Percentiles rank a stretch among this genome's conserved stretches.
These are phyloP conservation scores for Glaucopsyche alexis DNA, from an alignment of 2,888 invertebrate genomes.

Conservation along the genomic window DNA sequence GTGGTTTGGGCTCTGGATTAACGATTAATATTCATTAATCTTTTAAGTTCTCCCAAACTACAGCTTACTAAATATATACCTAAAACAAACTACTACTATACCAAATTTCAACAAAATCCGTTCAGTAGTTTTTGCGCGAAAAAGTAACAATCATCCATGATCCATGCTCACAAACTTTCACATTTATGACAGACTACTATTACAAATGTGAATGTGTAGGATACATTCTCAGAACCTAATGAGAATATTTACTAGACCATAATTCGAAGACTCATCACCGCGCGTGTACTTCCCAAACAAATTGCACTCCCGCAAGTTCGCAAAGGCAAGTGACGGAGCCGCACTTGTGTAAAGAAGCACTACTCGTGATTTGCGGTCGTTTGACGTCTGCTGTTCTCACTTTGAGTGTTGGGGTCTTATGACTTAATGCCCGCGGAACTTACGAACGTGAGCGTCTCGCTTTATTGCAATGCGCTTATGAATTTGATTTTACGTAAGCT, in stretches of 20 bases:
- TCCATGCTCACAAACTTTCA: too few species aligned
- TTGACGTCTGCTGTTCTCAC: constrained; percentile 31
- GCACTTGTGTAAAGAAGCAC: constrained; percentile 32
- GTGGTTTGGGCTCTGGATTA: too few species aligned
- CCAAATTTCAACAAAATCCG: too few species aligned
- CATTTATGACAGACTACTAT: too few species aligned
- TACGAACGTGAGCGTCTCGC: background rate
- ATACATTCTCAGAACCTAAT: background rate
- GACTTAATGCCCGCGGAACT: constrained; percentile 21
- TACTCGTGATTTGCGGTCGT: constrained; percentile 34
- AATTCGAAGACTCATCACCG: background rate
- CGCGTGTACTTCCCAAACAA: constrained; percentile 4
- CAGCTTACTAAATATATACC: too few species aligned
- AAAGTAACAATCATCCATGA: too few species aligned
- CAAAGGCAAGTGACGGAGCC: constrained; percentile 16
- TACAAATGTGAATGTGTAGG: too few species aligned
- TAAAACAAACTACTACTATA: too few species aligned
- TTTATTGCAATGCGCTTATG: background rate
- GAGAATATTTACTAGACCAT: constrained; percentile 25
- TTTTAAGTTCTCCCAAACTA: too few species aligned
- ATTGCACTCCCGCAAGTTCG: constrained; percentile 7
- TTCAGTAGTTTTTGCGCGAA: too few species aligned
- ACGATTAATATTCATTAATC: too few species aligned
- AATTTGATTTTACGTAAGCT: background rate
- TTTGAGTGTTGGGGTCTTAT: constrained; percentile 29